These are phyloP conservation scores for Anguilla rostrata DNA, from an alignment of 2,113 vertebrate species.

Conservation along the genomic window DNA sequence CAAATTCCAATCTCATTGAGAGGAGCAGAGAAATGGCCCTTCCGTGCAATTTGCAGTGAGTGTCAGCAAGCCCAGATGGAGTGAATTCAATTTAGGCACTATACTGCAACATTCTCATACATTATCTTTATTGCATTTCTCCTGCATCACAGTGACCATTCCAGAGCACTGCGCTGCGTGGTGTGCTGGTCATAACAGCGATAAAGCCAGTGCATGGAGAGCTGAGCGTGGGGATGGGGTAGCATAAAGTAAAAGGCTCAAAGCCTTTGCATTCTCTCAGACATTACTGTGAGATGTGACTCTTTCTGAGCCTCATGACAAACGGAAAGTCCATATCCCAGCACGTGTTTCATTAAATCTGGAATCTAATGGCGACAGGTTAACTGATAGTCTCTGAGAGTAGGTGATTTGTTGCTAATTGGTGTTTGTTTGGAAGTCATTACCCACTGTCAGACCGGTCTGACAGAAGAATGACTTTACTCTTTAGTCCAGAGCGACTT, in stretches of 20 bases:
- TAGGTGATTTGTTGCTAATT: background rate
- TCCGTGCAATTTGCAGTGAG: too few species aligned
- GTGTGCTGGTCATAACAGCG: background rate
- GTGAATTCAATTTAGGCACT: background rate
- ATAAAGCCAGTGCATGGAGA: background rate
- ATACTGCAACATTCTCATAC: conserved; percentile 21
- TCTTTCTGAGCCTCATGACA: background rate
- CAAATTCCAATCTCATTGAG: too few species aligned
- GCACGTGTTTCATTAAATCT: background rate
- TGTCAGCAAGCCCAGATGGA: background rate
- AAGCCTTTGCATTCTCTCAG: background rate
- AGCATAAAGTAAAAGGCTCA: background rate
- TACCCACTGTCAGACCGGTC: background rate
- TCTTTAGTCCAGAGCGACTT: too few species aligned
- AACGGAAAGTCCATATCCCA: background rate
- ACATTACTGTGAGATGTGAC: background rate
- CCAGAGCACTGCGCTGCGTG: background rate
- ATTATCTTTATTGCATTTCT: conserved; percentile 31
- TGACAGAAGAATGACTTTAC: background rate
- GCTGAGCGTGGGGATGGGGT: too few species aligned
- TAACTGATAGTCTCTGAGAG: background rate
- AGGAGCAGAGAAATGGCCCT: too few species aligned
- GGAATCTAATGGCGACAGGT: background rate
- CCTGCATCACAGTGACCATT: conserved; percentile 18
- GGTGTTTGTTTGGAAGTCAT: background rate